A percentile compares a stretch with the other conserved stretches of the same genome.
These are phyloP conservation scores for Cryptotis parvus DNA, from an alignment of 2,113 vertebrate genomes.

Conservation along the genomic window DNA sequence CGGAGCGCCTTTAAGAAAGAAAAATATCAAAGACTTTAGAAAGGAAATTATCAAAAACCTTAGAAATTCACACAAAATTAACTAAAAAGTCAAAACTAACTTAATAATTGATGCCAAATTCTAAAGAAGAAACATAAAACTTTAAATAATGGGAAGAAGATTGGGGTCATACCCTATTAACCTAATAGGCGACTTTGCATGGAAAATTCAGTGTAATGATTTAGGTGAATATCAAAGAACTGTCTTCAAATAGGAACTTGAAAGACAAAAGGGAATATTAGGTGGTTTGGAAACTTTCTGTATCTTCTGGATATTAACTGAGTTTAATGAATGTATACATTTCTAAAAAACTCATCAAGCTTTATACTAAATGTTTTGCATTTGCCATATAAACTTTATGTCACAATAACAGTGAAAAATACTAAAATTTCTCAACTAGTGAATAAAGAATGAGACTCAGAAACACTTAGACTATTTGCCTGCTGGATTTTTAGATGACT, in stretches of 20 bases:
- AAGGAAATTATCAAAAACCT: not conserved
- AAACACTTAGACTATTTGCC: too few species aligned
- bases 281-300: not conserved
- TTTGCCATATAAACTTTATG: not conserved
- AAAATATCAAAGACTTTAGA: not conserved
- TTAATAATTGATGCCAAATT: not conserved
- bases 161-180: not conserved
- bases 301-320: not conserved
- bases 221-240: not conserved
- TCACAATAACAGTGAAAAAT: slow-evolving; percentile 15
- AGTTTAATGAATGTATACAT: not conserved
- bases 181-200: not conserved
- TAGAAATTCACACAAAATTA: slow-evolving; percentile 10
- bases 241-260: not conserved
- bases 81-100: slow-evolving; percentile 29
- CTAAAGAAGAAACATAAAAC: slow-evolving; percentile 31
- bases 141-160: slow-evolving; percentile 10
- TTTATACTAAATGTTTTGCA: not conserved
- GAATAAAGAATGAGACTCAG: too few species aligned
- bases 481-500: too few species aligned
- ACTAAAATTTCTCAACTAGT: not conserved
- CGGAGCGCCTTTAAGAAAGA: slow-evolving; percentile 90
- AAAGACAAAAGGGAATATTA: not conserved
- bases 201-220: slow-evolving; percentile 20
- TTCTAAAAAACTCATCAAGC: not conserved